Conservation (phyloP, 2,113 vertebrate genomes). For the Tympanuchus pallidicinctus region DNA sequence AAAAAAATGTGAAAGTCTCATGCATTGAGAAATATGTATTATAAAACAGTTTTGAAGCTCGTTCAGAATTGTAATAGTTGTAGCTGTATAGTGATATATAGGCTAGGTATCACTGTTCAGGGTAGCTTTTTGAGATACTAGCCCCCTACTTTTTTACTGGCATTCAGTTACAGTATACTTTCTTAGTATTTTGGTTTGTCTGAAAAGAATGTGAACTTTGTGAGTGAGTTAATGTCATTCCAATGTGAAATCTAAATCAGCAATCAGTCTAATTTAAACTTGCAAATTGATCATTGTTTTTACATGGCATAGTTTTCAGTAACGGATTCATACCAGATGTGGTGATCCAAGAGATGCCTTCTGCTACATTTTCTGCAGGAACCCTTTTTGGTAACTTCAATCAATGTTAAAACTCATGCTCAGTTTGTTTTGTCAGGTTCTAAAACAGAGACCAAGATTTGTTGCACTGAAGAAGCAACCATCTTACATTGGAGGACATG, state of each 20-base stretch:
- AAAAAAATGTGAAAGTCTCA: neutral
- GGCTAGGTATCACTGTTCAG: neutral
- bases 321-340: neutral
- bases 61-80: neutral
- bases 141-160: neutral
- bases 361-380: neutral
- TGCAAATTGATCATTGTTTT: neutral
- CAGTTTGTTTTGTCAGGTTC: constrained; percentile 78
- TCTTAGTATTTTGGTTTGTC: neutral
- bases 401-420: neutral
- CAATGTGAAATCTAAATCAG: neutral
- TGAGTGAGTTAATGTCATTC: neutral
- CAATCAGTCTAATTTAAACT: neutral
- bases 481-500: constrained; percentile 87
- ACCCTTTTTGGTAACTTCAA: neutral
- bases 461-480: constrained; percentile 95
- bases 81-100: neutral
- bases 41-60: neutral
- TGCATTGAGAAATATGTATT: neutral
- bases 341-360: neutral
- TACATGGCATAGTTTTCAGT: neutral
- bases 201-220: neutral
- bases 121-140: neutral
- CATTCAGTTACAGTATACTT: neutral
- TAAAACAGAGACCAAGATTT: constrained; percentile 96